Evolutionary conservation across 1,140 invertebrate genomes (phyloP), one percentile per base, ranked within the genome.

Genomic region (Pantala flavescens): DNA sequence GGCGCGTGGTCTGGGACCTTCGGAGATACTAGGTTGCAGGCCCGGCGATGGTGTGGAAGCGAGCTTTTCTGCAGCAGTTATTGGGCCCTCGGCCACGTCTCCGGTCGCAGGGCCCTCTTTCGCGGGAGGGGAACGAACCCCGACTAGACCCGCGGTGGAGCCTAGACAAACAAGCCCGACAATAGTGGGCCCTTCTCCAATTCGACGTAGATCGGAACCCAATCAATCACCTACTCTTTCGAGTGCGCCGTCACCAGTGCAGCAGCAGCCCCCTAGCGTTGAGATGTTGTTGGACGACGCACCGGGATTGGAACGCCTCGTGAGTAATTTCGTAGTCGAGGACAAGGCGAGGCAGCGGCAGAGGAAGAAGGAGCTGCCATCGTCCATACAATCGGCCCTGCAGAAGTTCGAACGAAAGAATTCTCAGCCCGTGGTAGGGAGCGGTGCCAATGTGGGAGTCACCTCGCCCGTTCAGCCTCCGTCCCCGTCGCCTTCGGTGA

Each of bases 321-420:
- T 93, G 21, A 92, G 89, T 78, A 90, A 89, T 77, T 93, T 93
- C 79, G 92, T 93, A 1, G 87, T 88, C 75, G 91, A 92, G 80
- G 92, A 93, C 78, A 92, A 92, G 79, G 91, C 91, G 1, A 83
- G 91, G 36, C 82, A 88, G 75, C 77, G 75, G 75, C 79, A 74
- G 72, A 76, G 72, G 73, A 24, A 73, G 78, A 76, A 70, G 78
- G 72, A 77, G 74, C 43, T 71, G 5, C 49, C 89, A 0, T 89
- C 88, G 7, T 88, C 88, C 43, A 90, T 91, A 70, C 88, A 90
- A 78, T 89, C 87, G 78, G 89, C 89, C 0, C 78, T 90, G 42
- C 86, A 90, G 76, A 90, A 90, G 78, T 90, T 91, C 78, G 90
- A 91, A 78, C 85, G 85, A 70, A 70, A 77, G 24, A 42, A 73